Conservation (phyloP, 1,140 invertebrate genomes). For the Drosophila pallidifrons region DNA sequence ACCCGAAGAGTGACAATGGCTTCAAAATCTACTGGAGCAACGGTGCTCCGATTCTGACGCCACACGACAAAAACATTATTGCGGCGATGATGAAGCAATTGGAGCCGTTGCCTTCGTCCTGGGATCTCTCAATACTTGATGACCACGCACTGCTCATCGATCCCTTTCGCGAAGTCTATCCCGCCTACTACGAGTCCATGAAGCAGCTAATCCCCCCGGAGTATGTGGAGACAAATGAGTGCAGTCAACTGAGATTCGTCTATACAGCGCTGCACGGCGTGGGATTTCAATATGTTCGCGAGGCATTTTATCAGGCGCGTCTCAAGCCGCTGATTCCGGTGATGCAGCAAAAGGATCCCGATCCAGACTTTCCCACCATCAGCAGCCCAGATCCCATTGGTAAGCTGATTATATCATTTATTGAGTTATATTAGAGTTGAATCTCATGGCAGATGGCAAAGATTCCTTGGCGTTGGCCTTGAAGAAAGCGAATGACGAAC, state of each 20-base stretch:
- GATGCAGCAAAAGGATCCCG: conserved; percentile 93
- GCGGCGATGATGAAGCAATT: conserved; percentile 91
- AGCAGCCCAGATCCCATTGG: conserved; percentile 97
- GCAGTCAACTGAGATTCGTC: conserved; percentile 65
- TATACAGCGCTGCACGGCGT: conserved; percentile 99
- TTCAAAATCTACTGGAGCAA: conserved; percentile 99
- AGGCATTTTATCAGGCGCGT: conserved; percentile 91
- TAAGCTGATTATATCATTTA: background rate
- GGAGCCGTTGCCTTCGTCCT: conserved; percentile 85
- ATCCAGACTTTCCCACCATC: conserved; percentile 97
- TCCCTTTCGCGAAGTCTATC: conserved; percentile 56
- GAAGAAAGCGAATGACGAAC: conserved; percentile 91
- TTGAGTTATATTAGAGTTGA: no score
- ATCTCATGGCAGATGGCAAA: conserved; percentile 89
- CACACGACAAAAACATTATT: conserved; percentile 95
- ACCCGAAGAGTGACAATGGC: conserved; percentile 99
- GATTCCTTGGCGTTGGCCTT: conserved; percentile 94
- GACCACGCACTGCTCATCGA: conserved; percentile 36
- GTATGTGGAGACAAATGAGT: conserved; percentile 62
- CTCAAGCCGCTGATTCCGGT: conserved; percentile 93
- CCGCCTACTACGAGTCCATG: conserved; percentile 41
- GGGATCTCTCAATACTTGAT: conserved; percentile 48
- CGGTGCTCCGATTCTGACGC: conserved; percentile 96
- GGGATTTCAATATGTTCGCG: conserved; percentile 92
- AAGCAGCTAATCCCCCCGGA: conserved; percentile 35